Percentiles rank a stretch among this genome's conserved stretches.
phyloP scores from a whole-genome alignment of 2,113 vertebrate genomes.

The Chauna torquata region DNA sequence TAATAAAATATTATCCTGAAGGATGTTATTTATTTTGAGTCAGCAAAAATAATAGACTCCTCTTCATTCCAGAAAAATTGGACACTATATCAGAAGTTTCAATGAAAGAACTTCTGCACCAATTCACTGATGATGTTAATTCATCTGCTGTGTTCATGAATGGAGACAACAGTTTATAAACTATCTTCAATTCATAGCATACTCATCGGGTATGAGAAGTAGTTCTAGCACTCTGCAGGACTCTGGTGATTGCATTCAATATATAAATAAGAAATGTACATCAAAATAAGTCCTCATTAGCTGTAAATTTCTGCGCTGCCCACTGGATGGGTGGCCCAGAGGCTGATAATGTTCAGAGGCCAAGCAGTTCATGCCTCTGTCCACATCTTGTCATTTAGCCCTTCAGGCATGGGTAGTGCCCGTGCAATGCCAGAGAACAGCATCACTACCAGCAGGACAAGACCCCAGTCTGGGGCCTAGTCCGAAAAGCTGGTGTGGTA shows the following conservation, averaged over 20 bases:
- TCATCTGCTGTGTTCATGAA: background rate
- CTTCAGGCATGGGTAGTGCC: background rate
- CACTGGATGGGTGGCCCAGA: background rate
- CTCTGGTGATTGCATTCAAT: background rate
- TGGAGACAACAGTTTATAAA: background rate
- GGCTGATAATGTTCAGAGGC: background rate
- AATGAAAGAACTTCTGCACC: background rate
- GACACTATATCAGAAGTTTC: background rate
- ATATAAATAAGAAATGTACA: background rate
- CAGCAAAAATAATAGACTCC: background rate
- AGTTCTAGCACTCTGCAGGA: background rate
- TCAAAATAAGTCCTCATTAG: background rate
- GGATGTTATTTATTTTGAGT: background rate
- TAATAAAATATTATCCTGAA: background rate
- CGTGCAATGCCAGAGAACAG: background rate
- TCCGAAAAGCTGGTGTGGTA: background rate
- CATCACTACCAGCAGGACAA: background rate
- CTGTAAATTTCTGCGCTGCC: background rate
- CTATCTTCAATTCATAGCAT: background rate
- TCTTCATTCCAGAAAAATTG: background rate
- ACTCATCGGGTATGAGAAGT: background rate
- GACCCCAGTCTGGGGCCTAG: rapidly evolving
- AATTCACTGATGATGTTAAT: background rate
- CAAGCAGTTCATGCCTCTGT: background rate
- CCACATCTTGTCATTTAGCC: background rate